Evolutionary conservation across 1,140 invertebrate species (phyloP).

Genomic region (Lepidurus apus): DNA sequence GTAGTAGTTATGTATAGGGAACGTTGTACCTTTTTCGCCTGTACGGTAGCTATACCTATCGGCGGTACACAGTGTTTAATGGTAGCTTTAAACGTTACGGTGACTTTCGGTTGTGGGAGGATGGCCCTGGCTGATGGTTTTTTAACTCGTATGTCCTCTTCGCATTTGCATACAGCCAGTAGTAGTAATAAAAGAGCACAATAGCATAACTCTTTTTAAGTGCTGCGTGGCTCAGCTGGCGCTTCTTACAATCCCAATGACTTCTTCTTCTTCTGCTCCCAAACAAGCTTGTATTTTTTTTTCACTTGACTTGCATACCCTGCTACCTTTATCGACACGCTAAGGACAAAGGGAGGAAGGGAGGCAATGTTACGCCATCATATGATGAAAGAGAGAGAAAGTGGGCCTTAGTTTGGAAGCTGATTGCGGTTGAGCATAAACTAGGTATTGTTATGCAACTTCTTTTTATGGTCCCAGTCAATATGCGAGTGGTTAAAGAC

Average conservation of each 20-base stretch:
- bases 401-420: not conserved
- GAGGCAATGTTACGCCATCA: not conserved
- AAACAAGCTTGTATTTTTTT: too few relatives aligned
- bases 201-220: not conserved
- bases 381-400: not conserved
- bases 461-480: not conserved
- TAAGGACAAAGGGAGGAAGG: not conserved
- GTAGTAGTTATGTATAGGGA: too few relatives aligned
- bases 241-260: not conserved
- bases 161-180: not conserved
- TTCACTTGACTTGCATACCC: too few relatives aligned
- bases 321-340: too few relatives aligned
- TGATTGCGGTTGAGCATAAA: not conserved
- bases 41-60: not conserved
- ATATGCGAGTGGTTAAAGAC: not conserved
- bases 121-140: not conserved
- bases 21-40: not conserved
- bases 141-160: not conserved
- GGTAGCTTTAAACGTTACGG: not conserved
- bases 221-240: not conserved
- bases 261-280: not conserved
- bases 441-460: not conserved
- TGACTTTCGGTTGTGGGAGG: not conserved
- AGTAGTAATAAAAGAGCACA: conserved; percentile 10
- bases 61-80: not conserved